Base-by-base conservation (phyloP, 2,113 vertebrate genomes). In the Plecotus auritus region DNA sequence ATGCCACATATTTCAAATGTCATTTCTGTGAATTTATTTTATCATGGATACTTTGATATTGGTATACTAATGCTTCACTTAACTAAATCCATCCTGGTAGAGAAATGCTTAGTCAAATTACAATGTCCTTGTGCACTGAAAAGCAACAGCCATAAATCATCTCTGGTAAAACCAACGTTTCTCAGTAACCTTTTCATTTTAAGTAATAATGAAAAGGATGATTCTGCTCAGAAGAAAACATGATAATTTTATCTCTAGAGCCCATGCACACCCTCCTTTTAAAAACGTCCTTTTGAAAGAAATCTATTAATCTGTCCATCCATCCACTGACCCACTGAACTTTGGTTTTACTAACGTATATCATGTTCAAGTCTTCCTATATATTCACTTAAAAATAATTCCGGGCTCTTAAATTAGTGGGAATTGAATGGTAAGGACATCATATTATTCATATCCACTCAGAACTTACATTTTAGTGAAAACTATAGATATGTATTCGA, bases 111-210 rank as follows among this genome's bases (percentile, higher is more conserved):
- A 83, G 92, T 95, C 96, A 76, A 88, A 92, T 96, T 82, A 94
- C 70, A 95, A 87, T 92, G 92, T 96, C 91, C 77, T 94, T 95
- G 23, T 88, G 6, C 78, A 88, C 49, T 85, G 51, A 90, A 30
- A 95, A 83, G 59, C 82, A 13, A 96, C 10, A 93, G 84, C 93
- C 95, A 98, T 97, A 88, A 96, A 98, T 98, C 85, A 92, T 73
- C 94, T 94, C 91, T 97, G 94, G 89, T 94, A 97, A 81, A 95
- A 87, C 82, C 97, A 97, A 80, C 23, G 28, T 89, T 96, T 96
- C 83, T 93, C 72, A 94, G 10, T 16, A 91, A 87, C 51, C 42
- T 96, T 98, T 96, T 96, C 93, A 97, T 95, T 96, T 76, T 96
- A 97, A 97, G 93, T 97, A 98, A 96, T 97, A 97, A 94, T 72